These are phyloP conservation scores for Lagopus leucura DNA, from an alignment of 2,113 vertebrate species.

Conservation along the genomic window DNA sequence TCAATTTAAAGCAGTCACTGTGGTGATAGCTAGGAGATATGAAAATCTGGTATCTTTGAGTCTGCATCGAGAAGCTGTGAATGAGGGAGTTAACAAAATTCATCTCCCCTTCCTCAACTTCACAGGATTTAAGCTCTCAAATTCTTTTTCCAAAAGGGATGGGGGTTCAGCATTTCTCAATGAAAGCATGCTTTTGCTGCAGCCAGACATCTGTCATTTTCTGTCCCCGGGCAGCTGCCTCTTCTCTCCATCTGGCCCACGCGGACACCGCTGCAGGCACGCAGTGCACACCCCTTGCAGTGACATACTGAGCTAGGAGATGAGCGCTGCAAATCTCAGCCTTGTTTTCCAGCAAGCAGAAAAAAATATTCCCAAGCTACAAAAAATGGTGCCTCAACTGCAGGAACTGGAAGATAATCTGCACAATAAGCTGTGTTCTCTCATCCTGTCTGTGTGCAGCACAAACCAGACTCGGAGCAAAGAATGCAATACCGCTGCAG, in stretches of 20 bases:
- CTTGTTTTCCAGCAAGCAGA: not conserved
- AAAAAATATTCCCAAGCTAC: fast-evolving
- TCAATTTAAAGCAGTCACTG: not conserved
- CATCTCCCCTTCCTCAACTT: not conserved
- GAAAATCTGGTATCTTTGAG: fast-evolving
- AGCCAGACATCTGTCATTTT: not conserved
- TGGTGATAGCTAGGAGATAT: not conserved
- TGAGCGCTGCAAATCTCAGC: not conserved
- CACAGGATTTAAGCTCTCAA: not conserved
- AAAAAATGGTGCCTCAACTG: fast-evolving
- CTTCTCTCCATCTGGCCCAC: not conserved
- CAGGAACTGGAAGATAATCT: fast-evolving
- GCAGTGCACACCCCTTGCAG: not conserved
- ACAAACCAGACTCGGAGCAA: fast-evolving
- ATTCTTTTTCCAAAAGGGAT: not conserved
- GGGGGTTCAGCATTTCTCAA: not conserved
- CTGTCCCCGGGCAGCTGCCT: not conserved
- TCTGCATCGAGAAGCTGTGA: fast-evolving
- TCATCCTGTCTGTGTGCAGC: not conserved
- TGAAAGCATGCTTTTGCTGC: not conserved
- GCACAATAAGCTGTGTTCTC: not conserved
- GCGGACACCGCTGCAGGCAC: fast-evolving
- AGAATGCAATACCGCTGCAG: fast-evolving
- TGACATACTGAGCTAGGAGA: fast-evolving
- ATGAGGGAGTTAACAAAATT: not conserved